Evolutionary conservation across 2,113 vertebrate genomes (phyloP).

Genomic region (Benitochromis conjunctus): DNA sequence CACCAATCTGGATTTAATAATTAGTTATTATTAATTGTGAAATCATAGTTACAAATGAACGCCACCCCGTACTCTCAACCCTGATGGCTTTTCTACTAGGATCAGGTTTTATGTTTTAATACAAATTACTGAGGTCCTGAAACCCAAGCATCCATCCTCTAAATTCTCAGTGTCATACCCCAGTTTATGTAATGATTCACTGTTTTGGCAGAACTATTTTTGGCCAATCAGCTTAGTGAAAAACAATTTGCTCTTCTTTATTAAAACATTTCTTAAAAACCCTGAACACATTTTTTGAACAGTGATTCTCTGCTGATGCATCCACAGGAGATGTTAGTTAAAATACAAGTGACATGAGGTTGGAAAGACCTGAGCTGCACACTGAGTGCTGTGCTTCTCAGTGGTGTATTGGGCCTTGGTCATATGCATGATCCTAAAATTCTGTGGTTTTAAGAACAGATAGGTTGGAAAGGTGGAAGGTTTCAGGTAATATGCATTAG

Average conservation of each 20-base stretch:
- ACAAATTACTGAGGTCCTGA: not conserved
- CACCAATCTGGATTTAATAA: not conserved
- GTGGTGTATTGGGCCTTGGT: not conserved
- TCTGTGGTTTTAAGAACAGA: not conserved
- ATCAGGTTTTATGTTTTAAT: not conserved
- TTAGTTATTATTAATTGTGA: not conserved
- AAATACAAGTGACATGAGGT: not conserved
- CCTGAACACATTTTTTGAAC: not conserved
- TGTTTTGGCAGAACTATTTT: not conserved
- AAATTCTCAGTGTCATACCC: not conserved
- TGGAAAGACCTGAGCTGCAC: not conserved
- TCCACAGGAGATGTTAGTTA: not conserved
- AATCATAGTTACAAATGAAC: not conserved
- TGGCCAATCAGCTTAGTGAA: not conserved
- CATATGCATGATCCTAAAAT: not conserved
- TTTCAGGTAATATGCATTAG: not conserved
- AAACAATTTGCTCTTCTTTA: not conserved
- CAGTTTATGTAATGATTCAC: not conserved
- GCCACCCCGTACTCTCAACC: not conserved
- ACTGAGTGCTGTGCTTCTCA: not conserved
- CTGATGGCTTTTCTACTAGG: not conserved
- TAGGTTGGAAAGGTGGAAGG: not conserved
- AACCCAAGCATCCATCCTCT: not conserved
- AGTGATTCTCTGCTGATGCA: not conserved
- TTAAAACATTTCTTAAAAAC: not conserved